A percentile compares a stretch with the other conserved stretches of the same genome.
phyloP scores from a whole-genome alignment of 1,140 invertebrate species.

The Triops cancriformis region DNA sequence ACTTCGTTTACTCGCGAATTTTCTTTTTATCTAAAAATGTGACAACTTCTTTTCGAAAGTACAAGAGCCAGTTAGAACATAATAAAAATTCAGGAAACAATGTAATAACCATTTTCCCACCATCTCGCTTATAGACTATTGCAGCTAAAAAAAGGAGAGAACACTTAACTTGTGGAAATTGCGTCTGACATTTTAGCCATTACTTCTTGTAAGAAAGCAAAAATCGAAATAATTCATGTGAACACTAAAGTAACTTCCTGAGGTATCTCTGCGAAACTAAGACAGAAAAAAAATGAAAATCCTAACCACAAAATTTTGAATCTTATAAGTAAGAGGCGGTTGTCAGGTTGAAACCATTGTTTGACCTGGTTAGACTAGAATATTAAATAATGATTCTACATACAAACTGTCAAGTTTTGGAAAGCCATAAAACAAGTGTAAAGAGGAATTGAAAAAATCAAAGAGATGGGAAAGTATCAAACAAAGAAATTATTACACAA shows the following conservation, averaged over 20 bases:
- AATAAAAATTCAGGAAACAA: background rate
- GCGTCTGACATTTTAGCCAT: background rate
- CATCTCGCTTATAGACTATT: background rate
- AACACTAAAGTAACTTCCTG: background rate
- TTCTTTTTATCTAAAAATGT: background rate
- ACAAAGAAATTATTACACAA: background rate
- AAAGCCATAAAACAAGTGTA: background rate
- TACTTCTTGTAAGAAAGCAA: background rate
- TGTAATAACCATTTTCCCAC: background rate
- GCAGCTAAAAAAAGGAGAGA: background rate
- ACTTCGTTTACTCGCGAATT: background rate
- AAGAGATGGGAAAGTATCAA: background rate
- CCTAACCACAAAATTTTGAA: background rate
- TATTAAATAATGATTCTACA: constrained; percentile 8
- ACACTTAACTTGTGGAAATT: background rate
- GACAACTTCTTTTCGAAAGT: background rate
- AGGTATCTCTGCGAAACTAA: background rate
- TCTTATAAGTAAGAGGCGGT: constrained; percentile 6
- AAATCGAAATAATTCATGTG: background rate
- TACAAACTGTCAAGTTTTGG: background rate
- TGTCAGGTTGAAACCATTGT: background rate
- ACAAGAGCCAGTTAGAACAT: background rate
- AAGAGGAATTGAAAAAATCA: background rate
- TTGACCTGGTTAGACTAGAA: constrained; percentile 13
- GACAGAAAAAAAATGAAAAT: background rate